Evolutionary conservation across 2,113 vertebrate genomes (phyloP), one percentile per base, ranked within the genome.

Genomic region (Guaruba guarouba): DNA sequence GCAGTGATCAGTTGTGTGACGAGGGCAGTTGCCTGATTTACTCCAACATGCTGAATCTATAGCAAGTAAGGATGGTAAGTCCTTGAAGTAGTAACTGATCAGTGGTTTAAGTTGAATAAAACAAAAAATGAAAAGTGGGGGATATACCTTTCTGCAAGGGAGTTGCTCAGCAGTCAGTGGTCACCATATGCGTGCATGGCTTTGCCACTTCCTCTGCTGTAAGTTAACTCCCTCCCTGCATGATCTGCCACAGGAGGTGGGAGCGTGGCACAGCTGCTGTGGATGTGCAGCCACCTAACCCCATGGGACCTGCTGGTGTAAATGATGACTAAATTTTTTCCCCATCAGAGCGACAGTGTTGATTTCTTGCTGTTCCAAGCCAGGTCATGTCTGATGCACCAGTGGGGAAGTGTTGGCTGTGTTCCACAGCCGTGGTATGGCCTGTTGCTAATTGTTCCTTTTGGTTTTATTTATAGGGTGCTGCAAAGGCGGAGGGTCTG

Each of bases 261-360:
- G 11, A 9, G 27, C 7, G 24, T 41, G 31, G 12, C 16, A 13
- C 3, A 4, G 11, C 13, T 49, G 22, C 48, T 4, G 6, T 25
- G 51, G 14, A 27, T 16, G 22, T 23, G 64, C 11, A 17, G 13
- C 33, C 55, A 28, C 7, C 5, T 16, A 46, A 35, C 17, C 61
- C 78, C 17, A 11, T 13, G 77, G 27, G 4, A 16, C 27, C 17
- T 4, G 13, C 96, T 96, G 97, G 97, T 97, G 91, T 97, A 69
- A 22, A 17, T 98, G 98, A 98, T 98, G 98, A 98, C 95, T 55
- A 22, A 90, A 22, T 96, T 98, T 98, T 97, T 98, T 98, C 98
- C 97, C 98, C 98, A 9, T 92, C 97, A 97, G 97, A 98, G 96
- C 97, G 97, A 96, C 89, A 93, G 82, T 98, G 98, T 96, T 98